Evolutionary conservation across 2,113 vertebrate species (phyloP).

Genomic region (Cygnus buccinator): DNA sequence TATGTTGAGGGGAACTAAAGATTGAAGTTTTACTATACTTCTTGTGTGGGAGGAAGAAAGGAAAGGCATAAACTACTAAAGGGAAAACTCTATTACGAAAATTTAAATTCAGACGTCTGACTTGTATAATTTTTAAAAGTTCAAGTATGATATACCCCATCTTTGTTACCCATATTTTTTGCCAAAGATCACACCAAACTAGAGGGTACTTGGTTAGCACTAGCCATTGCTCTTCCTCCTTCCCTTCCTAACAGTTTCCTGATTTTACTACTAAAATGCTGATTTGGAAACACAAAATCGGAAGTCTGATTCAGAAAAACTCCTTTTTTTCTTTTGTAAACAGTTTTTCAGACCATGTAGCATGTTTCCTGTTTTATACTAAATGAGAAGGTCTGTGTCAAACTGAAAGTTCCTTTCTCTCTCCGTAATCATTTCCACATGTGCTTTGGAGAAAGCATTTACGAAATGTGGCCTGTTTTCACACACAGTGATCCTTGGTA

Average conservation of each 20-base stretch:
- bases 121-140: not conserved
- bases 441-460: not conserved
- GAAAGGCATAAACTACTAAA: not conserved
- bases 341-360: not conserved
- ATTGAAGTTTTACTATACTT: not conserved
- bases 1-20: not conserved
- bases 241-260: not conserved
- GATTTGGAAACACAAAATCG: not conserved
- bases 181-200: not conserved
- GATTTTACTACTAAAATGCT: not conserved
- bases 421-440: not conserved
- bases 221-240: not conserved
- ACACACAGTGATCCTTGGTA: not conserved
- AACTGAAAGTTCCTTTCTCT: not conserved
- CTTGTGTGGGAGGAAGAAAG: not conserved
- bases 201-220: not conserved
- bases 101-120: not conserved
- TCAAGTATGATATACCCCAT: not conserved
- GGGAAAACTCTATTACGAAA: not conserved
- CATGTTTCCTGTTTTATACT: not conserved
- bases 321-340: not conserved
- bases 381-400: not conserved
- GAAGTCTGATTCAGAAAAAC: not conserved
- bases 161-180: not conserved
- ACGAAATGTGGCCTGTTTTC: not conserved